Evolutionary conservation across 1,140 invertebrate species (phyloP).

Genomic region (Zelostemma sp.): DNA sequence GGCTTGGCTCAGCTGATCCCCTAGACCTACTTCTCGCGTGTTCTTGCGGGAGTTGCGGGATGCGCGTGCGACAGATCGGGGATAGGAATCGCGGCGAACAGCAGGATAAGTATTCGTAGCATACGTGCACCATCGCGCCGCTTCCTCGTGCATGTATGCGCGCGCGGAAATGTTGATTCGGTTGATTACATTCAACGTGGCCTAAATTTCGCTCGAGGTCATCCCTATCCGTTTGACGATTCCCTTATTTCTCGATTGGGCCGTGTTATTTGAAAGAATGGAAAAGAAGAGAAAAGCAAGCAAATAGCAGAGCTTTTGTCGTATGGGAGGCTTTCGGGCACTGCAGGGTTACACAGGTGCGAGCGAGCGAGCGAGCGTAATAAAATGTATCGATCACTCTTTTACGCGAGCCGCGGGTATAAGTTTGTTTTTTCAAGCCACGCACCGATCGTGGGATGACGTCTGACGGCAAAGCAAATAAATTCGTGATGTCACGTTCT

Average conservation of each 20-base stretch:
- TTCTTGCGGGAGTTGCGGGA: constrained; percentile 42
- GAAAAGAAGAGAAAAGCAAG: too few relatives aligned
- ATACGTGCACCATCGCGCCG: constrained; percentile 11
- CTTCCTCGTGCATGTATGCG: constrained; percentile 15
- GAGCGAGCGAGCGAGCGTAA: too few relatives aligned
- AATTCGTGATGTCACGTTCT: constrained; percentile 30
- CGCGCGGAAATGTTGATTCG: constrained; percentile 18
- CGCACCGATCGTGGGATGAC: constrained; percentile 12
- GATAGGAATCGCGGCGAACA: constrained; percentile 34
- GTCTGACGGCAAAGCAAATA: constrained; percentile 17
- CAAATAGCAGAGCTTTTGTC: too few relatives aligned
- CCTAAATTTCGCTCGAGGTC: constrained; percentile 53
- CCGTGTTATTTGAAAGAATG: too few relatives aligned
- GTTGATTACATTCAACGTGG: constrained; percentile 36
- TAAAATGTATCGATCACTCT: constrained; percentile 35
- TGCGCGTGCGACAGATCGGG: constrained; percentile 29
- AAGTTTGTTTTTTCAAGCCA: constrained; percentile 17
- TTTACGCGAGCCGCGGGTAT: too few relatives aligned
- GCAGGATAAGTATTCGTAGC: constrained; percentile 36
- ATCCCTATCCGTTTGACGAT: constrained; percentile 17
- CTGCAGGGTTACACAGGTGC: constrained; percentile 19
- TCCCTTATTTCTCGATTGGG: too few relatives aligned
- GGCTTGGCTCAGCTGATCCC: constrained; percentile 62
- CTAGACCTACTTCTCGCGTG: constrained; percentile 62
- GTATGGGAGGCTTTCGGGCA: too few relatives aligned